These are phyloP conservation scores for Orthonychiurus folsomi DNA, from an alignment of 2,888 invertebrate species.

Conservation along the genomic window DNA sequence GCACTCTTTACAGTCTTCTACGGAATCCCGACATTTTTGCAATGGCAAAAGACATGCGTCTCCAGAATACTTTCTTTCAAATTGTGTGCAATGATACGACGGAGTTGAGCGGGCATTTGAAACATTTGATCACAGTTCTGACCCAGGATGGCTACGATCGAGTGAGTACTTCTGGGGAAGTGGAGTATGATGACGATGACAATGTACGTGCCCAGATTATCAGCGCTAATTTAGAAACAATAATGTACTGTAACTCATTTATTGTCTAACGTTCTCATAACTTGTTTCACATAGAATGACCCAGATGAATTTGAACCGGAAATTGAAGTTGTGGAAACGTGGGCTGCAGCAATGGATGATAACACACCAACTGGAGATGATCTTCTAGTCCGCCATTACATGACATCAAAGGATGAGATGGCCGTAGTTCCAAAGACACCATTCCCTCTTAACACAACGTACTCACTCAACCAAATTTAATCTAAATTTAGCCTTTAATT, in stretches of 20 bases:
- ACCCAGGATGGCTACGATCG: slow-evolving; percentile 26
- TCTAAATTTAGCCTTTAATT: too few relatives aligned
- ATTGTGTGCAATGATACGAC: slow-evolving; percentile 13
- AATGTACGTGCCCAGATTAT: slow-evolving; percentile 21
- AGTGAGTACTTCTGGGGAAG: slow-evolving; percentile 30
- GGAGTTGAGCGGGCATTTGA: slow-evolving; percentile 32
- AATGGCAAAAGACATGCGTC: slow-evolving; percentile 48
- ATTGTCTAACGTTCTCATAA: too few relatives aligned
- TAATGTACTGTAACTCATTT: too few relatives aligned
- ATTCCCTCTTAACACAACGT: too few relatives aligned
- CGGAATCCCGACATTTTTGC: slow-evolving; percentile 47
- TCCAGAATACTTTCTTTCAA: slow-evolving; percentile 46
- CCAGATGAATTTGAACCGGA: slow-evolving; percentile 36
- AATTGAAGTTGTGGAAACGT: slow-evolving; percentile 33
- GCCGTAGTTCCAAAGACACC: too few relatives aligned
- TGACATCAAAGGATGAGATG: slow-evolving; percentile 17
- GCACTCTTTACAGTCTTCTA: slow-evolving; percentile 50
- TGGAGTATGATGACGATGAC: slow-evolving; percentile 37
- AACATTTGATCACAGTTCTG: slow-evolving; percentile 27
- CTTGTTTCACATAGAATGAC: slow-evolving; percentile 22
- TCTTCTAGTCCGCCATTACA: too few relatives aligned
- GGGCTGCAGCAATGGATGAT: slow-evolving; percentile 24
- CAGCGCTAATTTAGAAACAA: too few relatives aligned
- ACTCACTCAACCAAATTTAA: too few relatives aligned
- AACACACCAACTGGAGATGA: slow-evolving; percentile 31